Base-by-base conservation (phyloP, 92 coral and sea anemone species). In the Phenganax subtilis region DNA sequence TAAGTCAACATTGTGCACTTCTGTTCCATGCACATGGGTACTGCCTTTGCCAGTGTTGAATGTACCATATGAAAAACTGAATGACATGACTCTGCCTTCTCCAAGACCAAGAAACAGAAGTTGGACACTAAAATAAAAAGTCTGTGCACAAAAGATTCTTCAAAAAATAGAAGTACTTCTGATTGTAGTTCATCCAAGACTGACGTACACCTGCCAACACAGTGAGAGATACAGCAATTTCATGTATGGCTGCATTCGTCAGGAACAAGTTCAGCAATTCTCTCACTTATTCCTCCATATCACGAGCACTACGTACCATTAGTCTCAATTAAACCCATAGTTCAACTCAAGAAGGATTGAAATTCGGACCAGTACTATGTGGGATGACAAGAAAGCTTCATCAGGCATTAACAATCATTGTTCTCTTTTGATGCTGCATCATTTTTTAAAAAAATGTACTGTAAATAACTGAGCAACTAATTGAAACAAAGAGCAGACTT, bases 11-110 rank as follows among this genome's bases (percentile, higher is more conserved):
- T 83, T 89, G 7, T 89, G 88, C 65, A 87, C 90, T 14, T 87
- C 88, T 51, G 70, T 84, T 10, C 90, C 90, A 31, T 87, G 92
- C 84, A 77, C 80, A 73, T 89, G 90, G 92, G 54, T 89, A 31
- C 84, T 89, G 92, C 90, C 92, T 11, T 75, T 83, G 20, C 78
- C 83, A 76, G 89, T 89, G 60, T 17, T 75, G 55, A 84, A 62
- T 57, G 76, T 86, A 25, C 73, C 89, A n/a, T 84, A 86, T 75
- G 63, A 76, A 55, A 86, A 84, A 75, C 89, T 86, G 30, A 63
- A 82, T n/a, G 28, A 84, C 29, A 89, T 12, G 92, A 89, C 71
- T 89, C 84, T 57, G 75, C 92, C 9, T 59, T 86, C n/a, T 56
- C 88, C 57, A 77, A 31, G 57, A 76, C 80, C 28, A 89, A 89